Evolutionary conservation across 2,888 invertebrate genomes (phyloP).

Genomic region (Poecilobothrus nobilitatus): DNA sequence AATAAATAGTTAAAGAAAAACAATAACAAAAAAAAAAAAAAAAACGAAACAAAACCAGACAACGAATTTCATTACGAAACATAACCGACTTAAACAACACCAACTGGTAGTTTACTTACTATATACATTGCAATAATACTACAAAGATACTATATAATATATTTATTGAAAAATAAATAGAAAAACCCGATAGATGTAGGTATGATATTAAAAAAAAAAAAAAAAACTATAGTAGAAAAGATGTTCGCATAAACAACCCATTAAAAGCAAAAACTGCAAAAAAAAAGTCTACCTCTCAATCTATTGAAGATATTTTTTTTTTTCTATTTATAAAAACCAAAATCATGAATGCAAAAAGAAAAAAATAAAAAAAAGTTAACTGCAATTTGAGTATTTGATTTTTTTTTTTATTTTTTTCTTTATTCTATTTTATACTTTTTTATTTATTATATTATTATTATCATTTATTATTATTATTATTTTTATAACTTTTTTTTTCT

Average conservation of each 20-base stretch:
- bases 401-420: not conserved
- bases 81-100: not conserved
- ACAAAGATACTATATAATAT: not conserved
- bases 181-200: no score
- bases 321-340: not conserved
- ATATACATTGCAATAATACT: not conserved
- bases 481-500: no score
- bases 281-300: no score
- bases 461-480: not conserved
- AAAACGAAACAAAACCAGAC: no score
- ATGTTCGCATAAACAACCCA: not conserved
- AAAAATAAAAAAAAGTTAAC: not conserved
- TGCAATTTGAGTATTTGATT: not conserved
- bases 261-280: no score
- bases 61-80: not conserved
- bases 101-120: not conserved
- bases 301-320: not conserved
- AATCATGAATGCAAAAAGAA: not conserved
- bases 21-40: not conserved
- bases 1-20: not conserved
- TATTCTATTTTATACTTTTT: not conserved
- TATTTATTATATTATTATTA: not conserved
- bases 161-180: not conserved
- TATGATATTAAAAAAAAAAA: no score
- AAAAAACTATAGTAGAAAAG: not conserved